A percentile compares a stretch with the other conserved stretches of the same genome.
Conservation (phyloP, 2,797 vertebrate species). For the Clarias laeviceps region DNA sequence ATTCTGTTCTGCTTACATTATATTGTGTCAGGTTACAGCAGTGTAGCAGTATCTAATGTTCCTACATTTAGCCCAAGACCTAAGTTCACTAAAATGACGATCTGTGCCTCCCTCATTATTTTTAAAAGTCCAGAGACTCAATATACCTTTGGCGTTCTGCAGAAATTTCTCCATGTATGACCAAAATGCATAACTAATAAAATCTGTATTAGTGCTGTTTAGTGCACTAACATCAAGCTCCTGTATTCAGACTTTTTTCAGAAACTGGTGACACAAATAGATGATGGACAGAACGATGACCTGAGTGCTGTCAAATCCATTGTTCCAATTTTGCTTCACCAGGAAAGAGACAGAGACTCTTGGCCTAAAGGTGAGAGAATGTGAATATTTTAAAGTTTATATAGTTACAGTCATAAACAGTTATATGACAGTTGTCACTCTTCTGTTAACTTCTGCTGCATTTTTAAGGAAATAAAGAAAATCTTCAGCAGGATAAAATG, state of each 20-base stretch:
- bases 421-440: neutral
- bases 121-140: neutral
- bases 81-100: neutral
- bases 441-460: neutral
- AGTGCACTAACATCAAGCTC: constrained; percentile 2
- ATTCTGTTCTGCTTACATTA: neutral
- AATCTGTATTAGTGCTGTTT: neutral
- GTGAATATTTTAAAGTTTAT: neutral
- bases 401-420: neutral
- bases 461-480: constrained; percentile 67
- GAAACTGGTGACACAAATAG: constrained; percentile 74
- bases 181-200: neutral
- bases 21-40: neutral
- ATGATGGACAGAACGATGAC: constrained; percentile 63
- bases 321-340: constrained; percentile 70
- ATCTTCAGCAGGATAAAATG: constrained; percentile 66
- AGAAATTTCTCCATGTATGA: neutral
- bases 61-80: neutral
- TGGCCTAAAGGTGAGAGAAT: constrained; percentile 70
- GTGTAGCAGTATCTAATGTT: neutral
- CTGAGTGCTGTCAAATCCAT: constrained; percentile 66
- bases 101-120: neutral
- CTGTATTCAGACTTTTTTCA: constrained; percentile 73
- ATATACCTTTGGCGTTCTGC: neutral
- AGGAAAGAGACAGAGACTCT: constrained; percentile 62